phyloP scores from a whole-genome alignment of 2,888 invertebrate species.

The Oxyscelio sp. region DNA sequence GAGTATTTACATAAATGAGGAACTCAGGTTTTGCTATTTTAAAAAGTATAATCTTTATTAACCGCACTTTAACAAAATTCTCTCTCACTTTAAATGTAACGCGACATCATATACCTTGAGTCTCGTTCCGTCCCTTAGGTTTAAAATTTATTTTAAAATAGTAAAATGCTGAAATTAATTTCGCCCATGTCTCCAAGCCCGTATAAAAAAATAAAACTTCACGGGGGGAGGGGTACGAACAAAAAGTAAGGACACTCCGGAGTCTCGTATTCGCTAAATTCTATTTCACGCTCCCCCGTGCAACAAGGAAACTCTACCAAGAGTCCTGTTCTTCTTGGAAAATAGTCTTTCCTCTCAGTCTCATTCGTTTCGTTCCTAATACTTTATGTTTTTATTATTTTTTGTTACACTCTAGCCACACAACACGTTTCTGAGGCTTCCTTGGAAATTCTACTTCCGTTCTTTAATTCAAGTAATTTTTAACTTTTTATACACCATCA shows the following conservation, averaged over 20 bases:
- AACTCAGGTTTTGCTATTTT: no score
- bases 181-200: conserved; percentile 43
- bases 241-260: conserved; percentile 56
- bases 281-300: conserved; percentile 54
- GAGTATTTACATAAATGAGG: no score
- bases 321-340: conserved; percentile 47
- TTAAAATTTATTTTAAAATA: conserved; percentile 46
- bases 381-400: conserved; percentile 55
- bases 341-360: conserved; percentile 35
- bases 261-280: conserved; percentile 61
- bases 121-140: conserved; percentile 37
- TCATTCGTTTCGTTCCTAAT: conserved; percentile 32
- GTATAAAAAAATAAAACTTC: conserved; percentile 48
- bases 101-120: conserved; percentile 28
- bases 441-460: conserved; percentile 44
- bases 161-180: conserved; percentile 65
- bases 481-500: conserved; percentile 11
- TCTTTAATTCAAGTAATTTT: conserved; percentile 40
- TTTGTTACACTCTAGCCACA: conserved; percentile 20
- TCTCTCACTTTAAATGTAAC: no score
- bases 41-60: no score
- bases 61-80: conserved; percentile 25
- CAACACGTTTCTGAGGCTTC: conserved; percentile 34
- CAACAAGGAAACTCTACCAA: conserved; percentile 35
- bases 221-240: conserved; percentile 36